Percentiles rank a stretch among this genome's conserved stretches.
phyloP scores from a whole-genome alignment of 2,113 vertebrate genomes.

The Pygoscelis antarcticus region DNA sequence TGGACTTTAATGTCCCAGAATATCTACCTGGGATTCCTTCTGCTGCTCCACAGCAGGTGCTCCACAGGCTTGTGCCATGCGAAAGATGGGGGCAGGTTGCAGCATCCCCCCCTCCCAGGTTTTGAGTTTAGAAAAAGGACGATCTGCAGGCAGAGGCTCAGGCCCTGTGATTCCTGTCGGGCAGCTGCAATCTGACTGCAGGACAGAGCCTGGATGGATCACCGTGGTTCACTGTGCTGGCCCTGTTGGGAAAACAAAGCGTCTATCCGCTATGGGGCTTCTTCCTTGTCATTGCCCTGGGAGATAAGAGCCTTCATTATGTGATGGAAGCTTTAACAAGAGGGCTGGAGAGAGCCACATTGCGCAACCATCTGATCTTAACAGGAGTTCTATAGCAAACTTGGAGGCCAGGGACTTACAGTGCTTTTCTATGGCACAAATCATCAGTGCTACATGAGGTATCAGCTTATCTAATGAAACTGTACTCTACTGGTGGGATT shows the following conservation, averaged over 20 bases:
- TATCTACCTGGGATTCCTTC: background rate
- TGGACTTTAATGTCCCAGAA: background rate
- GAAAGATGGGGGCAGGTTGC: background rate
- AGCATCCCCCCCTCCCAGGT: slow-evolving; percentile 68
- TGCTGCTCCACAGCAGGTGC: background rate
- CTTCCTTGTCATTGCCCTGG: background rate
- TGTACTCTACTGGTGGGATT: background rate
- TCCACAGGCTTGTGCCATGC: background rate
- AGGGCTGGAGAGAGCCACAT: background rate
- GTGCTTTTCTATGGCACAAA: background rate
- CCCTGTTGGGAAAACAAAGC: slow-evolving; percentile 27
- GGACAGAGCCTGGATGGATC: slow-evolving; percentile 71
- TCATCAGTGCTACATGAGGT: background rate
- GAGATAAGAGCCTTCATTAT: background rate
- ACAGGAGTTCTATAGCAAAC: background rate
- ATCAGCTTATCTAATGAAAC: background rate
- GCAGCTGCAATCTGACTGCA: slow-evolving; percentile 72
- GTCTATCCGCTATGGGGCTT: rapidly evolving
- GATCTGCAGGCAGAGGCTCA: slow-evolving; percentile 74
- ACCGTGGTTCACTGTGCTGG: slow-evolving; percentile 75
- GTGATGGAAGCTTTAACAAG: background rate
- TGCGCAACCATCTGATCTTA: background rate
- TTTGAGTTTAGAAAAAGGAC: slow-evolving; percentile 70
- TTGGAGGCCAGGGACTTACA: background rate
- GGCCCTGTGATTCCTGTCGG: slow-evolving; percentile 72